Evolutionary conservation across 2,113 vertebrate genomes (phyloP).

Genomic region (Pseudorhombus dupliciocellatus): DNA sequence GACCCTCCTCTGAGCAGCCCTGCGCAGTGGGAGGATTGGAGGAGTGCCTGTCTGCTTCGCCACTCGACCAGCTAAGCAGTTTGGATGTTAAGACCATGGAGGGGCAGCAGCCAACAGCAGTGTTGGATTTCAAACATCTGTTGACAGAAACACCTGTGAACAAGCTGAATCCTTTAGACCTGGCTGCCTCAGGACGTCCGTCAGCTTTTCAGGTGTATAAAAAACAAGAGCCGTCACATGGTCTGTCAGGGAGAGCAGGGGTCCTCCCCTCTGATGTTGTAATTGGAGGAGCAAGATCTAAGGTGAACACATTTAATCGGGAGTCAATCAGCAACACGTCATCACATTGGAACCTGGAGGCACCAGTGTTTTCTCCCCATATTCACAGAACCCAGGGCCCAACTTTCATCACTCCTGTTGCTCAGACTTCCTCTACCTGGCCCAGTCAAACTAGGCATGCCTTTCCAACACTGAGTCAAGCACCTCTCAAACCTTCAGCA

Average conservation of each 20-base stretch:
- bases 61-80: constrained; percentile 32
- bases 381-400: constrained; percentile 64
- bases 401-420: constrained; percentile 87
- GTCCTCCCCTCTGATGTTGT: not conserved
- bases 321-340: constrained; percentile 40
- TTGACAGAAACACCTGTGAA: constrained; percentile 25
- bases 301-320: constrained; percentile 10
- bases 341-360: constrained; percentile 84
- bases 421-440: constrained; percentile 78
- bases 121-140: constrained; percentile 72
- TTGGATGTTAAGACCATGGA: constrained; percentile 18
- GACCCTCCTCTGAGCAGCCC: constrained; percentile 3
- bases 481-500: constrained; percentile 74
- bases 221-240: constrained; percentile 54
- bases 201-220: constrained; percentile 82
- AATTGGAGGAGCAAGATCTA: constrained; percentile 44
- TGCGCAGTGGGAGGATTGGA: not conserved
- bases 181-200: constrained; percentile 60
- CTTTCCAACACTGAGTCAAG: constrained; percentile 63
- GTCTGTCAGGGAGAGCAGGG: not conserved
- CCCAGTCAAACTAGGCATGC: constrained; percentile 45
- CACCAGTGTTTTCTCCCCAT: constrained; percentile 82
- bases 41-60: constrained; percentile 25
- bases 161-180: constrained; percentile 52
- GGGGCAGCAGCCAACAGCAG: not conserved